Base-by-base conservation (phyloP, 1,140 invertebrate species). In the Brachionus plicatilis region DNA sequence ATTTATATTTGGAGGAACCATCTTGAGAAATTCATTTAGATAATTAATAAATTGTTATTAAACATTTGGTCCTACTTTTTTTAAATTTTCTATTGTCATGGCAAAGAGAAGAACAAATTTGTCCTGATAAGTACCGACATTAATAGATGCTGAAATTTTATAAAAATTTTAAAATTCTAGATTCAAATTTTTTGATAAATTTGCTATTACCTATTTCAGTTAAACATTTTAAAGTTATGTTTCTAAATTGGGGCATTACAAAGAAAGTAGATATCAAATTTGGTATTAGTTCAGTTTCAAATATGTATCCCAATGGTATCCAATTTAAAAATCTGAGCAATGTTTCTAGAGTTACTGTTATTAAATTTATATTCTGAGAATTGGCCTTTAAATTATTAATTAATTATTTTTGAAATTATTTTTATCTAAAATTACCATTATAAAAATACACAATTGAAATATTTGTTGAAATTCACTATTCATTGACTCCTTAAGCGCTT, bases 291-390 rank as follows among this genome's bases (percentile, higher is more conserved):
- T 98, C 95, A 80, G 97, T 99, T 92, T 99, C 97, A 92, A 99
- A 99, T 88, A 99, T 98, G 88, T 99, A 99, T 12, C 97, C 97
- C 68, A 99, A 91, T 29, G 98, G 98, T 88, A 99, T 99, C 98
- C 98, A 99, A 89, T 98, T 99, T 17, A 99, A 92, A 92, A 99
- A 99, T 89, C 96, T 92, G 76, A 99, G 91, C 70, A 99, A 91
- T 24, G 98, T 99, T 88, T 98, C 95, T 83, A 99, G 91, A 3
- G 97, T 99, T 14, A 96, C 94, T 37, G 84, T 84, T 12, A 70
- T 56, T 60, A 78, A 78, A 53, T 53, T 66, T 56, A 41, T 14
- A 43, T 65, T 65, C 50, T 85, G 85, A 41, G 66, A 43, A 84
- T 78, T 78, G 9, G 33, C 27, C 72, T 76, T 76, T 47, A 17